These are phyloP conservation scores for Altica lythri DNA, from an alignment of 2,888 invertebrate genomes.

Conservation along the genomic window DNA sequence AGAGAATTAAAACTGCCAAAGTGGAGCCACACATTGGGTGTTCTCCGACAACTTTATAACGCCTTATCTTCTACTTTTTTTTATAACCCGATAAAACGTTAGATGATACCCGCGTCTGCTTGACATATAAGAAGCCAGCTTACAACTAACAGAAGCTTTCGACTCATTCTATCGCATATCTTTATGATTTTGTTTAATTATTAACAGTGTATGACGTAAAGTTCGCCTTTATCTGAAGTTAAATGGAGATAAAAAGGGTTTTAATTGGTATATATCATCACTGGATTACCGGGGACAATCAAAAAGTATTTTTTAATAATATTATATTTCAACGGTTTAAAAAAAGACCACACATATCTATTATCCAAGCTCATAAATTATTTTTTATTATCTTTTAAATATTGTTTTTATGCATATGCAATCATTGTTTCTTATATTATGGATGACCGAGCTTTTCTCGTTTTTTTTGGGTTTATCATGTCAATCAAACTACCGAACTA, in stretches of 20 bases:
- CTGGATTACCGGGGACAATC: constrained; percentile 1
- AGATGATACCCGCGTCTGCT: constrained; percentile 2
- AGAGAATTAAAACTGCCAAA: no score
- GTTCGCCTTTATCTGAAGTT: constrained; percentile 14
- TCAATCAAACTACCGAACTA: no score
- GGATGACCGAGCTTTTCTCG: no score
- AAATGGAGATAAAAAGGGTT: constrained; percentile 19
- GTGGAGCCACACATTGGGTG: no score
- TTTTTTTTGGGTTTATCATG: no score
- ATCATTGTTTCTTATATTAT: no score
- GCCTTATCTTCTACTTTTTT: constrained; percentile 2
- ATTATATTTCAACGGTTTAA: background rate
- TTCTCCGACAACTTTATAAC: constrained; percentile 9
- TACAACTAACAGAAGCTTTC: constrained; percentile 9
- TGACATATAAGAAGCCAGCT: no score
- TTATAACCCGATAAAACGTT: constrained; percentile 7
- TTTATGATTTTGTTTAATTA: constrained; percentile 22
- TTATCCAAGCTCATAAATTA: no score
- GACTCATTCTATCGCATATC: constrained; percentile 10
- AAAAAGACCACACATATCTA: background rate
- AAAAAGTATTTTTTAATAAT: background rate
- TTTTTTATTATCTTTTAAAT: no score
- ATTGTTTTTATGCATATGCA: no score
- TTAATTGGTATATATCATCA: constrained; percentile 16
- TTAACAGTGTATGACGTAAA: constrained; percentile 19